Percentiles rank a stretch among this genome's conserved stretches.
Evolutionary conservation across 2,113 vertebrate genomes (phyloP).

Genomic region (Leucopsar rothschildi): DNA sequence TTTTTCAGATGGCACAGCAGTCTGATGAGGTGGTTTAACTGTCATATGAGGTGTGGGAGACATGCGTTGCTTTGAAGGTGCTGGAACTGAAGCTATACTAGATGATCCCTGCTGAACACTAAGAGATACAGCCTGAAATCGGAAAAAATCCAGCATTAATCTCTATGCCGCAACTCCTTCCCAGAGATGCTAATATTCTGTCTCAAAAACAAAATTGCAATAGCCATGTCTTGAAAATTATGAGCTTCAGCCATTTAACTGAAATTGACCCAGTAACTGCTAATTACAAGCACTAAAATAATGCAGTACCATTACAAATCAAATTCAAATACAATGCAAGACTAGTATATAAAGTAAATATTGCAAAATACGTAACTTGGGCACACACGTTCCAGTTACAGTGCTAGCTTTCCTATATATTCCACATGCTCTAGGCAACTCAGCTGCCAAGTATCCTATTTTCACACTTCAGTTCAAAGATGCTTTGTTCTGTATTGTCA

Average conservation of each 20-base stretch:
- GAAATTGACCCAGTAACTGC: neutral
- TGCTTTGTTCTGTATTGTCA: neutral
- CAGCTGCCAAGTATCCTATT: neutral
- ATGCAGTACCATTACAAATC: neutral
- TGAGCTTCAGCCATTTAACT: neutral
- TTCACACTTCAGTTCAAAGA: neutral
- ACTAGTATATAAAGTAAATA: neutral
- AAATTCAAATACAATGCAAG: neutral
- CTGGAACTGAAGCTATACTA: slow-evolving; percentile 69
- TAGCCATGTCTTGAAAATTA: neutral
- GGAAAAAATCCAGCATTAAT: neutral
- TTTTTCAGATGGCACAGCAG: slow-evolving; percentile 73
- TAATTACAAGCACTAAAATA: neutral
- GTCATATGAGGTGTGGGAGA: slow-evolving; percentile 69
- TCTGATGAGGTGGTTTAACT: slow-evolving; percentile 68
- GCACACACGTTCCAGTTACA: rapidly evolving
- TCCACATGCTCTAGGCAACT: neutral
- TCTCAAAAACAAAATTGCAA: neutral
- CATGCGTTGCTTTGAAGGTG: slow-evolving; percentile 73
- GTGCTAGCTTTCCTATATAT: neutral
- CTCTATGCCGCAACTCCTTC: neutral
- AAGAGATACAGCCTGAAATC: slow-evolving; percentile 79
- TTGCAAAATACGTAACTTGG: neutral
- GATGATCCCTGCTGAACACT: slow-evolving; percentile 77
- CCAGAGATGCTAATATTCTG: neutral